Percentiles rank a stretch among this genome's conserved stretches.
These are phyloP conservation scores for Coilia nasus DNA, from an alignment of 2,797 vertebrate species.

Conservation along the genomic window DNA sequence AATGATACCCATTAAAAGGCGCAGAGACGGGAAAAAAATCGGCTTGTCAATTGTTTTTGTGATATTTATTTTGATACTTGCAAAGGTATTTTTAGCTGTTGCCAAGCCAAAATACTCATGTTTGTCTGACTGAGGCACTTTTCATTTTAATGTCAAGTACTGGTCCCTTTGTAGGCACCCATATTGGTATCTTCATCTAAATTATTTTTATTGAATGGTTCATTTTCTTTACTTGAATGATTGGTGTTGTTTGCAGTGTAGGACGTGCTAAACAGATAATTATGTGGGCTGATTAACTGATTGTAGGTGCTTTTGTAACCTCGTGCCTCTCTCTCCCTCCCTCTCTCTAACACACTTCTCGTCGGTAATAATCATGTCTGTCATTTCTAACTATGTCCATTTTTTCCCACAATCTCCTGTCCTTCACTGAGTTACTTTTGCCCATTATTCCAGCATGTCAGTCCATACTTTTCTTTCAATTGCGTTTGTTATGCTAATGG, in stretches of 20 bases:
- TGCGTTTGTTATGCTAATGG: conserved; percentile 6
- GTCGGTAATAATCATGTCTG: too few relatives aligned
- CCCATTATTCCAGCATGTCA: background rate
- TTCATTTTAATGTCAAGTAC: background rate
- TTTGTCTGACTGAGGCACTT: background rate
- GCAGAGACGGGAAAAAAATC: too few relatives aligned
- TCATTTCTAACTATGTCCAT: too few relatives aligned
- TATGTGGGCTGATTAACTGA: background rate
- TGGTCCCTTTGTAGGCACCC: background rate
- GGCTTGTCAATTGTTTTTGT: background rate
- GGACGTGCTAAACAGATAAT: background rate
- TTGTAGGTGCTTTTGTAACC: background rate
- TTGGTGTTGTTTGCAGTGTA: background rate
- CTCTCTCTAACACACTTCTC: too few relatives aligned
- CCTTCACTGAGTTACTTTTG: background rate
- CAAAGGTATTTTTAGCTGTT: background rate
- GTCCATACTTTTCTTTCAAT: background rate
- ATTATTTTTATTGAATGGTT: background rate
- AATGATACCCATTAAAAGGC: background rate
- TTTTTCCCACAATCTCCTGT: too few relatives aligned
- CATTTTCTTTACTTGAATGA: background rate
- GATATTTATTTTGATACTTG: background rate
- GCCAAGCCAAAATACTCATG: background rate
- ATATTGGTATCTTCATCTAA: background rate
- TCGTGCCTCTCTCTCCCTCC: background rate